A percentile compares a stretch with the other conserved stretches of the same genome.
These are phyloP conservation scores for Synaphobranchus kaupii DNA, from an alignment of 2,797 vertebrate genomes.

Conservation along the genomic window DNA sequence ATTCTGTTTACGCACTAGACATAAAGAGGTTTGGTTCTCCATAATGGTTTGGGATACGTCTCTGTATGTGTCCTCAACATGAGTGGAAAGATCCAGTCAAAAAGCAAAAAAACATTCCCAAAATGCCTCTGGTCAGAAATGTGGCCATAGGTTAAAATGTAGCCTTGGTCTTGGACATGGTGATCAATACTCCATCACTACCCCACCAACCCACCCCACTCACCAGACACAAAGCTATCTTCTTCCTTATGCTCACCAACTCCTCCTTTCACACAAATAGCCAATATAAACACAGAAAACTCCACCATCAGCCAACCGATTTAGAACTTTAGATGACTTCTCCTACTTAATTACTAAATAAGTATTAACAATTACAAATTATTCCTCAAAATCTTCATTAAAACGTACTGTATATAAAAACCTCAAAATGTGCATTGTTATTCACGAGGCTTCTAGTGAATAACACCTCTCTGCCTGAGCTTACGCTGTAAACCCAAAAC, in stretches of 20 bases:
- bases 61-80: not conserved
- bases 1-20: not conserved
- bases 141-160: not conserved
- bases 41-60: not conserved
- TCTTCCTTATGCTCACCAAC: constrained; percentile 49
- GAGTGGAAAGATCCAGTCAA: not conserved
- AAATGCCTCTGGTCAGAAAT: not conserved
- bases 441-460: not conserved
- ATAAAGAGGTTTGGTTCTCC: not conserved
- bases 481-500: not conserved
- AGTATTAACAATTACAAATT: not conserved
- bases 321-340: not conserved
- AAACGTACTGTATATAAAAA: not conserved
- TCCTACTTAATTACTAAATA: too few relatives aligned
- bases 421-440: not conserved
- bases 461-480: not conserved
- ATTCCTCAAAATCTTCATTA: not conserved
- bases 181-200: constrained; percentile 12
- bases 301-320: constrained; percentile 33
- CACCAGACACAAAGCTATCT: constrained; percentile 52
- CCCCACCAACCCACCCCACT: constrained; percentile 33
- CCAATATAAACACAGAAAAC: constrained; percentile 48
- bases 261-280: constrained; percentile 51
- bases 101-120: not conserved
- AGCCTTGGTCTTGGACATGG: not conserved